Base-by-base conservation (phyloP, 2,888 invertebrate genomes). In the Synanthedon myopaeformis region DNA sequence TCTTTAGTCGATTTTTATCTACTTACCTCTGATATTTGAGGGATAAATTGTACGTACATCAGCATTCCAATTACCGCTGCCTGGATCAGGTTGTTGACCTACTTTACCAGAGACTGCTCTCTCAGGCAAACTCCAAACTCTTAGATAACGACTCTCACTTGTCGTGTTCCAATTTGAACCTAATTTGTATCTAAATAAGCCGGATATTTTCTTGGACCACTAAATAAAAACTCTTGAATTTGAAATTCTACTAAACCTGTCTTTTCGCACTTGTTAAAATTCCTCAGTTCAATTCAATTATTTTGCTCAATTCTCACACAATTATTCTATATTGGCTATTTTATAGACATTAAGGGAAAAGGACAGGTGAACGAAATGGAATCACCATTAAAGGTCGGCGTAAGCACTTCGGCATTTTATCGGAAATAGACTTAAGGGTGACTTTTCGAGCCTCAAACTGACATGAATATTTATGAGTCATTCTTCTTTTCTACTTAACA, bases 401-500 rank as follows among this genome's bases (percentile, higher is more conserved):
- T 60, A 64, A 67, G 66, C 67, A 66, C 73, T 69, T 66, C 66
- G 65, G 59, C 69, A 69, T 74, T 76, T 80, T 83, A 83, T 82
- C 76, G 82, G 76, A 78, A 83, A 84, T 75, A 73, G 79, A 77
- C 85, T 85, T 84, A 82, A 74, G 72, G 71, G 72, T 79, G 82
- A 79, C 81, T 83, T 82, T 80, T 74, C 68, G 73, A 72, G 76
- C 70, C 74, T 74, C 70, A 76, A 80, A 76, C 76, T 78, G 72
- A 74, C 75, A 80, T 85, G 86, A 83, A 86, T 85, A 86, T 85
- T 86, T 81, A 86, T 86, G 80, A 85, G 72, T 57, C 64, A 61
- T 64, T 70, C 71, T 72, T 77, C 75, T 79, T 81, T 75, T 64
- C 61, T 66, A 66, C 66, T 63, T 60, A 60, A 60, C 62, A 66